Evolutionary conservation across 64 coral and sea anemone species (phyloP).

Genomic region (Trachythela sp.): DNA sequence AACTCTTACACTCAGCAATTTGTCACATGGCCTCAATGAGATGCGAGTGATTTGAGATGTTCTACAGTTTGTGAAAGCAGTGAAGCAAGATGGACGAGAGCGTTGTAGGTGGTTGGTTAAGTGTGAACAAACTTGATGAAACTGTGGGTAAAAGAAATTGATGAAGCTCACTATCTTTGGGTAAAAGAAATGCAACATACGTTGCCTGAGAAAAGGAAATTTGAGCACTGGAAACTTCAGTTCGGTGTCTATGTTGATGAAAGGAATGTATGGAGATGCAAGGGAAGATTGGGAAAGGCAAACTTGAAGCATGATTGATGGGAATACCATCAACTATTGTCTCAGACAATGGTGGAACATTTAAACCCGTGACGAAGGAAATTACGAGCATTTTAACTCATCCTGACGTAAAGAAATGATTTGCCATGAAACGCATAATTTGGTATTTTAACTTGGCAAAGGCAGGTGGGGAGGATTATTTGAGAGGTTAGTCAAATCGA

Average conservation of each 20-base stretch:
- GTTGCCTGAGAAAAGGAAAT: background rate
- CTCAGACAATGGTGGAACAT: background rate
- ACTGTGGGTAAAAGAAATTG: background rate
- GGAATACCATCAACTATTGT: background rate
- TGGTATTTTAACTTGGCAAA: background rate
- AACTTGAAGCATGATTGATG: too few relatives aligned
- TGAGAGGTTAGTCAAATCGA: too few relatives aligned
- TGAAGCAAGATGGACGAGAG: background rate
- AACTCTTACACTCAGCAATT: too few relatives aligned
- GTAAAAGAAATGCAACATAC: background rate
- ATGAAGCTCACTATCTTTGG: background rate
- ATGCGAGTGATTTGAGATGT: background rate
- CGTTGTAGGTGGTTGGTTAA: background rate
- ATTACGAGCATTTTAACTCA: background rate
- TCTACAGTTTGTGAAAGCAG: background rate
- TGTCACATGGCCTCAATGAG: background rate
- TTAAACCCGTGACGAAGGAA: background rate
- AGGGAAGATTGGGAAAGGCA: too few relatives aligned
- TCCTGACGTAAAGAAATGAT: background rate
- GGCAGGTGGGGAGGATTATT: too few relatives aligned
- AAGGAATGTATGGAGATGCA: too few relatives aligned
- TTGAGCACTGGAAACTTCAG: background rate
- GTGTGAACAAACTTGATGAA: background rate
- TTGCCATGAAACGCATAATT: background rate
- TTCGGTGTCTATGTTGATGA: too few relatives aligned